Percentiles rank a stretch among this genome's conserved stretches.
These are phyloP conservation scores for Saguinus midas DNA, from an alignment of 2,113 vertebrate species.

Conservation along the genomic window DNA sequence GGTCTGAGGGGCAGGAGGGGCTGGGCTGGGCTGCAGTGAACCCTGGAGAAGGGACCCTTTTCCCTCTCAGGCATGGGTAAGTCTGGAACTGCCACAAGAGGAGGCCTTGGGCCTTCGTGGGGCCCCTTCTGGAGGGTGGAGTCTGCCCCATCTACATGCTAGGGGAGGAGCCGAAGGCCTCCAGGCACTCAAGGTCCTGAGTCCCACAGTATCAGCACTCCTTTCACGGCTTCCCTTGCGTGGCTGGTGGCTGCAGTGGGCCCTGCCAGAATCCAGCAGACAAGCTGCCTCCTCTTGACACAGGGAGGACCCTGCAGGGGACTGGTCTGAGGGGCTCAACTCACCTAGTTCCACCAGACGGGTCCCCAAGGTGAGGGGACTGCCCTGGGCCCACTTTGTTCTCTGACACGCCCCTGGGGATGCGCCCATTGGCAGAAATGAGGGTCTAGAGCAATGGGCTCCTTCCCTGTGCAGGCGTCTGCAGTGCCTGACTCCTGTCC, in stretches of 20 bases:
- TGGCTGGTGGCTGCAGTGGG: background rate
- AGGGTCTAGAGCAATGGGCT: too few relatives aligned
- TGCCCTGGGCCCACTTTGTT: rapidly evolving
- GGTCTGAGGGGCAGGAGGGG: background rate
- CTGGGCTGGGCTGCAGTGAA: too few relatives aligned
- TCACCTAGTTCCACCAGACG: background rate
- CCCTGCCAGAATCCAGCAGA: background rate
- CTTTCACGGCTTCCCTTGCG: too few relatives aligned
- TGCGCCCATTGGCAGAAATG: too few relatives aligned
- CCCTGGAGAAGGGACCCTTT: background rate
- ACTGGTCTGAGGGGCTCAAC: background rate
- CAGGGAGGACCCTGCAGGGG: background rate
- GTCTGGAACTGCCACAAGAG: background rate
- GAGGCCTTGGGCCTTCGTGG: background rate
- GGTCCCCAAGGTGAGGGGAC: background rate
- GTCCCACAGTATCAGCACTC: too few relatives aligned
- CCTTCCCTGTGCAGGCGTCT: background rate
- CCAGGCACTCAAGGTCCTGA: too few relatives aligned
- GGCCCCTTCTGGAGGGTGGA: rapidly evolving
- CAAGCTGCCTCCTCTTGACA: background rate
- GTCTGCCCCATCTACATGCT: background rate
- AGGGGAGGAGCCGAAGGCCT: background rate
- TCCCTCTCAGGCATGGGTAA: background rate
- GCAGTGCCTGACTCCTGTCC: background rate
- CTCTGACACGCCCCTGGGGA: too few relatives aligned